phyloP scores from a whole-genome alignment of 2,797 vertebrate species.

The Falco cherrug region DNA sequence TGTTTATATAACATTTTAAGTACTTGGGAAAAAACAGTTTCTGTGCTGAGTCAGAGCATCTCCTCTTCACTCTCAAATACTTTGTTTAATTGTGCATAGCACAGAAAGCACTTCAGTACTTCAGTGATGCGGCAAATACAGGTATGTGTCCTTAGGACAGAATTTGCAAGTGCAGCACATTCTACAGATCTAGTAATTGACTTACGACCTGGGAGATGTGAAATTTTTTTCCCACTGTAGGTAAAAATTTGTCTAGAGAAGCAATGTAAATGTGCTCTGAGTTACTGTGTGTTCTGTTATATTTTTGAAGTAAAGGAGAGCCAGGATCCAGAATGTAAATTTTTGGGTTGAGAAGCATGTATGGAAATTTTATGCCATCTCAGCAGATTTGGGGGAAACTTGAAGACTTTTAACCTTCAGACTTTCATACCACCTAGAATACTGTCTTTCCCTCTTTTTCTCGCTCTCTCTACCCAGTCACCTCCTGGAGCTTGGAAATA shows the following conservation, averaged over 20 bases:
- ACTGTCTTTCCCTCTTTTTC: neutral
- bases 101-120: neutral
- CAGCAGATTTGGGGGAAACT: neutral
- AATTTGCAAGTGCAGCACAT: neutral
- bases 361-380: neutral
- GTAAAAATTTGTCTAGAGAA: neutral
- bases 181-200: neutral
- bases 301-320: neutral
- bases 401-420: neutral
- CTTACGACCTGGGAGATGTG: neutral
- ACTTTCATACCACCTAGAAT: neutral
- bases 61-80: slow-evolving; percentile 13
- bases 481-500: neutral
- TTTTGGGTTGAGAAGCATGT: neutral
- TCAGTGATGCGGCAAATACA: neutral
- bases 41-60: slow-evolving; percentile 66
- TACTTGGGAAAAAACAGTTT: slow-evolving; percentile 64
- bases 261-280: neutral
- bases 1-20: slow-evolving; percentile 67
- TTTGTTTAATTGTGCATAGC: neutral
- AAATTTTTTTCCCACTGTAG: neutral
- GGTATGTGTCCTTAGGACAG: neutral
- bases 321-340: neutral
- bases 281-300: rapidly evolving
- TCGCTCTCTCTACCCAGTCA: neutral